Conservation (phyloP, 2,113 vertebrate species). For the Siphamia tubifer region DNA sequence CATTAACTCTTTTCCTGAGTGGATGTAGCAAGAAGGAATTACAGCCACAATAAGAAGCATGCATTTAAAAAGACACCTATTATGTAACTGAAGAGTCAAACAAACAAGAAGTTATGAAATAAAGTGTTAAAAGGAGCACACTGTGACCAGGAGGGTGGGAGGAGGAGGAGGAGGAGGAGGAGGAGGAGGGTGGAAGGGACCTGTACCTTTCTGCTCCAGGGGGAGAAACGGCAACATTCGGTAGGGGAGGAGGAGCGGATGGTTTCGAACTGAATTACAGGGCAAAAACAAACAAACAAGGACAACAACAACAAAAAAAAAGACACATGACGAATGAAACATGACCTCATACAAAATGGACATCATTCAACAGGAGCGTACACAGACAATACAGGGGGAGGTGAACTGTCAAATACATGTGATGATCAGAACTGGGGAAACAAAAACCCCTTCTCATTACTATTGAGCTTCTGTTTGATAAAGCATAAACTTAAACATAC, state of each 20-base stretch:
- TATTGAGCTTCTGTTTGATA: too few relatives aligned
- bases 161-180: neutral
- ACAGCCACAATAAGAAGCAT: neutral
- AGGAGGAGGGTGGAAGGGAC: conserved; percentile 1
- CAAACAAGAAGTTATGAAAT: conserved; percentile 16
- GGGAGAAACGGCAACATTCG: conserved; percentile 97
- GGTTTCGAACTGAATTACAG: conserved; percentile 91
- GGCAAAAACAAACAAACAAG: conserved; percentile 51
- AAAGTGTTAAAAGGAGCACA: conserved; percentile 13
- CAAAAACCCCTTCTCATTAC: too few relatives aligned
- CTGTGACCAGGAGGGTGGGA: neutral
- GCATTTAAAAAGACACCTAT: conserved; percentile 22
- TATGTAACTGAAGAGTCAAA: conserved; percentile 6
- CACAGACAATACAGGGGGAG: conserved; percentile 15
- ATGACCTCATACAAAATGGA: conserved; percentile 18
- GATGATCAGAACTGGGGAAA: neutral
- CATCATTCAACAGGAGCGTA: conserved; percentile 45
- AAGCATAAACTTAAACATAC: neutral
- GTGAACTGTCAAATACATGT: neutral
- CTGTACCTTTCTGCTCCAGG: conserved; percentile 99
- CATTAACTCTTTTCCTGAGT: neutral
- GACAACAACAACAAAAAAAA: too few relatives aligned
- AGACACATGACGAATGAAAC: conserved; percentile 35
- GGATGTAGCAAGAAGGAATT: neutral
- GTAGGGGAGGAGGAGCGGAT: conserved; percentile 91